Percentiles rank a stretch among this genome's conserved stretches.
These are phyloP conservation scores for Silurus meridionalis DNA, from an alignment of 2,113 vertebrate genomes.

Conservation along the genomic window DNA sequence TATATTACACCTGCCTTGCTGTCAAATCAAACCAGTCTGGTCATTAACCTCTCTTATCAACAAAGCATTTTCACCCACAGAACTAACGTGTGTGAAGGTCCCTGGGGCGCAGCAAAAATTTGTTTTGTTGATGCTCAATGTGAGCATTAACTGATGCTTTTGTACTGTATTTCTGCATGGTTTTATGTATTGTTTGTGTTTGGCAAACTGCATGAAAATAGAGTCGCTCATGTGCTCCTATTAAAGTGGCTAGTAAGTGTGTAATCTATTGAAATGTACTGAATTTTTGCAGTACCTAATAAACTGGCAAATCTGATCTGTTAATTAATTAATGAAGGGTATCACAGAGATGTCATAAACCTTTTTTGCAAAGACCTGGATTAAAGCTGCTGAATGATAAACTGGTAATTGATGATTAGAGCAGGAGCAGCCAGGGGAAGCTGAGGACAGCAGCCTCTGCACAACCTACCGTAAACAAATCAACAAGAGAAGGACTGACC, in stretches of 20 bases:
- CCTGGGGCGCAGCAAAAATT: not conserved
- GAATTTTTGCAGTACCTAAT: conserved; percentile 3
- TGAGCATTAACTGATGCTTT: not conserved
- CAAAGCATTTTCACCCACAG: not conserved
- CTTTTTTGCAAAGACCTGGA: not conserved
- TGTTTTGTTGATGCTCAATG: not conserved
- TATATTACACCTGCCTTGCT: not conserved
- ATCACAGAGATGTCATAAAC: conserved; percentile 32
- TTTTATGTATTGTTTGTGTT: not conserved
- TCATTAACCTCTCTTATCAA: not conserved
- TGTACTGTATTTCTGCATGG: not conserved
- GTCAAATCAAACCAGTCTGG: not conserved
- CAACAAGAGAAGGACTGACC: not conserved
- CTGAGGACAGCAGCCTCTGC: conserved; percentile 51
- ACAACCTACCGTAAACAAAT: conserved; percentile 28
- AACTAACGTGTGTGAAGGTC: not conserved
- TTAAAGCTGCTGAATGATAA: conserved; percentile 11
- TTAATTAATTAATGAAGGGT: not conserved
- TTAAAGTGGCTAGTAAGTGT: too few species aligned
- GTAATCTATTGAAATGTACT: not conserved
- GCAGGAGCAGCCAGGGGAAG: conserved; percentile 54
- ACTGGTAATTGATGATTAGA: conserved; percentile 40
- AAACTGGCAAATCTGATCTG: not conserved
- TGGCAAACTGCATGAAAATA: not conserved
- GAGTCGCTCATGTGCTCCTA: not conserved